phyloP scores from a whole-genome alignment of 2,797 vertebrate species.

The Sus cebifrons region DNA sequence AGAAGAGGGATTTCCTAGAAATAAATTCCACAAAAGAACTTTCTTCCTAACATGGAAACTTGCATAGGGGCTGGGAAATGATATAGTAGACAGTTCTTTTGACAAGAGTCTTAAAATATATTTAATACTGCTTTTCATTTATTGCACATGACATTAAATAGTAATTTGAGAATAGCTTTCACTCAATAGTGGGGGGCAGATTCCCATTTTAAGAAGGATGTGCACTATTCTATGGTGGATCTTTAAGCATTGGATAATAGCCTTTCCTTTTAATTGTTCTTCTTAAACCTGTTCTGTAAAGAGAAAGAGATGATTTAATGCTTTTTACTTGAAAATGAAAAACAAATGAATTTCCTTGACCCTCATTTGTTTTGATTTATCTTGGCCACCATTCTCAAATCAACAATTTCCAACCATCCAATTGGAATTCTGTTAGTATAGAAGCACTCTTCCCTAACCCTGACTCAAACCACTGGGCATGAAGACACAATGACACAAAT shows the following conservation, averaged over 20 bases:
- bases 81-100: neutral
- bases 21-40: neutral
- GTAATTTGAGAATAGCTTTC: constrained; percentile 64
- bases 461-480: neutral
- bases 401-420: neutral
- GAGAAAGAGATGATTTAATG: neutral
- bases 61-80: neutral
- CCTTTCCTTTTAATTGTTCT: constrained; percentile 18
- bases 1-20: constrained; percentile 20
- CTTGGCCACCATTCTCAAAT: neutral
- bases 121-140: constrained; percentile 37
- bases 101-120: constrained; percentile 54
- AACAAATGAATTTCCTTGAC: constrained; percentile 1
- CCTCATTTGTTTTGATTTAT: constrained; percentile 1
- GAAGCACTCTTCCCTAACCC: neutral
- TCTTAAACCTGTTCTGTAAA: constrained; percentile 21
- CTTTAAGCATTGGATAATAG: neutral
- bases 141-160: constrained; percentile 55
- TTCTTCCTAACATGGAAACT: neutral
- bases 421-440: neutral
- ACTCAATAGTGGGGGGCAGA: constrained; percentile 35
- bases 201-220: constrained; percentile 34
- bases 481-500: neutral
- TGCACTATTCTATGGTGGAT: neutral
- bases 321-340: constrained; percentile 37